Base-by-base conservation (phyloP, 2,888 invertebrate species). In the Dynastes hyllus region DNA sequence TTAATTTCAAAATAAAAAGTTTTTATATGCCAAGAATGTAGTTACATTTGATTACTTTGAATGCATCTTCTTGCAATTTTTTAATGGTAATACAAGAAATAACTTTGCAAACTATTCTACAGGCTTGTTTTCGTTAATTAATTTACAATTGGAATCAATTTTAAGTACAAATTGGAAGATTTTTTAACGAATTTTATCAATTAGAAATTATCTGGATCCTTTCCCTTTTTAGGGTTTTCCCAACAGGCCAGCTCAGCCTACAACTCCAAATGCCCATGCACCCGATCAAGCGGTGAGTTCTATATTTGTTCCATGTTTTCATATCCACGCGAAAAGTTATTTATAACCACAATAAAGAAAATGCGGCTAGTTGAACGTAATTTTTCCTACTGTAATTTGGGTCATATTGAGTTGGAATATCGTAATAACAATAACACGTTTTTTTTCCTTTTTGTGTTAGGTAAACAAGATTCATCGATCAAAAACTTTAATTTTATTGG, bases 211-310 rank as follows among this genome's bases (percentile, higher is more conserved):
- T 13, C 22, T 11, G 29, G 29, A 32, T 63, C 32, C 32, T 32
- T 61, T 75, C 55, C 40, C 61, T 37, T 89, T 89, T 65, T 91
- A 94, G 93, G 92, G 92, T 85, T 94, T 93, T 88, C 93, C 94
- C 82, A 93, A 91, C 83, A 91, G 94, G 89, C 94, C 94, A 81
- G 92, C 93, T 83, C 93, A 94, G 89, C 92, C 94, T 86, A 94
- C 94, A 86, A 94, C 94, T 83, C 94, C 94, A 83, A 94, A 94
- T 89, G 92, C 94, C 85, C 94, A 94, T 89, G 94, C 93, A 87
- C 94, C 94, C 83, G 94, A 95, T 88, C 92, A 93, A 83, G 91
- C 91, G 90, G 94, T 94, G 90, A 93, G 94, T 92, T 79, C 50
- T 66, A 50, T 13, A 45, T 58, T 32, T 67, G 16, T 65, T 50